Percentiles rank a stretch among this genome's conserved stretches.
phyloP scores from a whole-genome alignment of 1,140 invertebrate species.

The Halesus radiatus region DNA sequence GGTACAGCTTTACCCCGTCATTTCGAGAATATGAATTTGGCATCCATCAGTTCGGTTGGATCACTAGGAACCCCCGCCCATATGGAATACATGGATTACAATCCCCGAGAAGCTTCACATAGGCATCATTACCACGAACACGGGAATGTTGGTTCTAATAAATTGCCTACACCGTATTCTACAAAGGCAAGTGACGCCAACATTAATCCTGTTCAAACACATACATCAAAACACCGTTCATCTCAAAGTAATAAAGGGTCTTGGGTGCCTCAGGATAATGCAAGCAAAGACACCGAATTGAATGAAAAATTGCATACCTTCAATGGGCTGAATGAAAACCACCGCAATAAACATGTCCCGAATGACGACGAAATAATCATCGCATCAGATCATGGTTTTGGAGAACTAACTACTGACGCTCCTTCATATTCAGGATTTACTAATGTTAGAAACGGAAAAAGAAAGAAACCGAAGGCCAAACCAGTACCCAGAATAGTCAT shows the following conservation, averaged over 20 bases:
- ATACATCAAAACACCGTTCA: neutral
- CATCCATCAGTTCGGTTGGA: conserved; percentile 58
- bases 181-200: neutral
- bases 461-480: conserved; percentile 30
- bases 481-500: neutral
- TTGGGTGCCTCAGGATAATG: conserved; percentile 48
- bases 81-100: conserved; percentile 65
- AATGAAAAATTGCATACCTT: conserved; percentile 5
- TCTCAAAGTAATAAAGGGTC: conserved; percentile 57
- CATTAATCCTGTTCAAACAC: neutral
- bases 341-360: neutral
- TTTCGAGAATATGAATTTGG: conserved; percentile 13
- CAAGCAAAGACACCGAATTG: conserved; percentile 60
- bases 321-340: neutral
- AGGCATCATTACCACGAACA: conserved; percentile 69
- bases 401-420: neutral
- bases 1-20: conserved; percentile 57
- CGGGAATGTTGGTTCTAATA: conserved; percentile 59
- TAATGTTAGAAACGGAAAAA: conserved; percentile 16
- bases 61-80: conserved; percentile 62
- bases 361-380: neutral
- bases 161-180: conserved; percentile 46
- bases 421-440: neutral
- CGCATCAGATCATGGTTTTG: conserved; percentile 1
- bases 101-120: conserved; percentile 66